A percentile compares a stretch with the other conserved stretches of the same genome.
phyloP scores from a whole-genome alignment of 2,888 invertebrate genomes.

The Microdon myrmicae region DNA sequence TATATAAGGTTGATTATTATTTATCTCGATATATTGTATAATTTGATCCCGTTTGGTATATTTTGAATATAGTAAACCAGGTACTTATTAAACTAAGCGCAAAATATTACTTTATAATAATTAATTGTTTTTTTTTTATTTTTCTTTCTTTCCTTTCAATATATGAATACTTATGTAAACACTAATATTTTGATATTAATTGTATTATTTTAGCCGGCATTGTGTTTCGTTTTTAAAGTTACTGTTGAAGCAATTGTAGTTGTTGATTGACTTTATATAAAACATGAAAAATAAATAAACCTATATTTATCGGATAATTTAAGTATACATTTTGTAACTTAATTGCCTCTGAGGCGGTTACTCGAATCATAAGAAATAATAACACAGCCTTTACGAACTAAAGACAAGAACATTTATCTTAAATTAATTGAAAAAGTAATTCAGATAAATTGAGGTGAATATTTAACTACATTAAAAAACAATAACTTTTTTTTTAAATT shows the following conservation, averaged over 20 bases:
- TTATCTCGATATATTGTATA: too few species aligned
- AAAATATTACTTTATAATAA: slow-evolving; percentile 10
- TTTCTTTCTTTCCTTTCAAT: too few species aligned
- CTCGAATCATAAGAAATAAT: slow-evolving; percentile 23
- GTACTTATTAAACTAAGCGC: slow-evolving; percentile 21
- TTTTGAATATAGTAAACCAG: slow-evolving; percentile 29
- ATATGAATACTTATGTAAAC: slow-evolving; percentile 16
- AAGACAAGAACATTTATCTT: slow-evolving; percentile 24
- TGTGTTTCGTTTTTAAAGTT: slow-evolving; percentile 29
- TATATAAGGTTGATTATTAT: too few species aligned
- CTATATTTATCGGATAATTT: slow-evolving; percentile 3
- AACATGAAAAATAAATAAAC: slow-evolving; percentile 11
- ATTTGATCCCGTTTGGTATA: slow-evolving; percentile 44
- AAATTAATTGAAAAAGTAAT: slow-evolving; percentile 2
- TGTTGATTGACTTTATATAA: slow-evolving; percentile 28
- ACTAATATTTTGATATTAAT: slow-evolving; percentile 16
- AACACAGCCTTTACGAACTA: slow-evolving; percentile 43
- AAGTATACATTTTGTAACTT: slow-evolving; percentile 1
- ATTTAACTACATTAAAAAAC: background rate
- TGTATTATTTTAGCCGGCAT: slow-evolving; percentile 44
- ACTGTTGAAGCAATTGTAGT: slow-evolving; percentile 42
- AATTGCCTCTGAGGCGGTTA: slow-evolving; percentile 36
- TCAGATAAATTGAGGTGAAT: background rate
- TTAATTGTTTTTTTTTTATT: slow-evolving; percentile 8
- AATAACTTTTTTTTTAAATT: background rate